Evolutionary conservation across 2,888 invertebrate genomes (phyloP).

Genomic region (Xiphydria camelus): DNA sequence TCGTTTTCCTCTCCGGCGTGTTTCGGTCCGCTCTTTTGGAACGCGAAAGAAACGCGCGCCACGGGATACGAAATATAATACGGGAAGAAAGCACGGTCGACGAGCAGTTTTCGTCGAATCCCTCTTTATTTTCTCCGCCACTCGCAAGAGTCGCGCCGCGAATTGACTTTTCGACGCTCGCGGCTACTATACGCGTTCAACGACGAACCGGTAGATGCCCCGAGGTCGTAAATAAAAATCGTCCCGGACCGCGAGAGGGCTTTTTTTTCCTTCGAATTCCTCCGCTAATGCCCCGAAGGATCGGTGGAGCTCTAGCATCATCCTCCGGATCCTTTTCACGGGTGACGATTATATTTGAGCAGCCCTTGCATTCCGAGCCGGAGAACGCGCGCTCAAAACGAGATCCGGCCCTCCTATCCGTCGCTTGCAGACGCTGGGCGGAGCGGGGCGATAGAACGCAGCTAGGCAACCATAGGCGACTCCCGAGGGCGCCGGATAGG

Average conservation of each 20-base stretch:
- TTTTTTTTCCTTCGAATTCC: not conserved
- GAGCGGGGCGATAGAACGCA: not conserved
- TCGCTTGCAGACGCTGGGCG: not conserved
- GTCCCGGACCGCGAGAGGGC: not conserved
- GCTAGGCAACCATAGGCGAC: slow-evolving; percentile 1
- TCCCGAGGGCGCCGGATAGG: no score
- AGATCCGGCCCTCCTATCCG: not conserved
- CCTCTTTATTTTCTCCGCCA: not conserved
- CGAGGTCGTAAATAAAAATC: not conserved
- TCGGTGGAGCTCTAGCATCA: no score
- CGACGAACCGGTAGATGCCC: not conserved
- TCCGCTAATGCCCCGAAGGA: not conserved
- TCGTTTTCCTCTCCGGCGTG: no score
- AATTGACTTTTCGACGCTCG: slow-evolving; percentile 1
- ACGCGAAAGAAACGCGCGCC: no score
- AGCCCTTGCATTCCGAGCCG: slow-evolving; percentile 1
- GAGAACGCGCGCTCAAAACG: not conserved
- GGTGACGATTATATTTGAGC: not conserved
- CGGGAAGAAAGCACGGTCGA: no score
- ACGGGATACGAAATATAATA: no score
- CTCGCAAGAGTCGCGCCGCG: not conserved
- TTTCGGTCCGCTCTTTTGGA: no score
- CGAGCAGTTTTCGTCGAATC: no score
- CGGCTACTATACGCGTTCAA: not conserved
- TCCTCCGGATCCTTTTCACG: not conserved